These are phyloP conservation scores for Acanthacorydalis orientalis DNA, from an alignment of 2,888 invertebrate genomes.

Conservation along the genomic window DNA sequence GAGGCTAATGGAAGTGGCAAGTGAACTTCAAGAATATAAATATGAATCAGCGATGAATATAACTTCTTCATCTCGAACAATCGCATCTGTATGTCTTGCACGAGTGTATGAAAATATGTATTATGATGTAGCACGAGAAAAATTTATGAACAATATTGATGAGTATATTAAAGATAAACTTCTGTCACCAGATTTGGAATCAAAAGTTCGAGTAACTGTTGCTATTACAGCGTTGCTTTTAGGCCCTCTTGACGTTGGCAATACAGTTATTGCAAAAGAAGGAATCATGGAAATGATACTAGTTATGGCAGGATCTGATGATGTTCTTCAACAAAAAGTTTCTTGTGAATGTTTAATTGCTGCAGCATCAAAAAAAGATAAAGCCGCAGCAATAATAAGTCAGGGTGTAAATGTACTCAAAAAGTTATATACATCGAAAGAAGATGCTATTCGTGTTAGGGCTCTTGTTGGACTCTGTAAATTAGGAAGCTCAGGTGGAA, in stretches of 20 bases:
- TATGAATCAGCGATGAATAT: slow-evolving; percentile 85
- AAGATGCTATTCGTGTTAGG: slow-evolving; percentile 79
- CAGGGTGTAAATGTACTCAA: slow-evolving; percentile 91
- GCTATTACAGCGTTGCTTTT: slow-evolving; percentile 76
- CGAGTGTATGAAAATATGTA: slow-evolving; percentile 92
- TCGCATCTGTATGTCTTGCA: slow-evolving; percentile 80
- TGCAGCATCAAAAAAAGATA: slow-evolving; percentile 93
- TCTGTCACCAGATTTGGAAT: slow-evolving; percentile 71
- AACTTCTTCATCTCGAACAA: slow-evolving; percentile 73
- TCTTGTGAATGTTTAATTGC: slow-evolving; percentile 95
- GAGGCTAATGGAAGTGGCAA: slow-evolving; percentile 76
- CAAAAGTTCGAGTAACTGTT: slow-evolving; percentile 73
- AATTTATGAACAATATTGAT: slow-evolving; percentile 61
- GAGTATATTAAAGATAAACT: slow-evolving; percentile 76
- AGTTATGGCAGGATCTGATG: slow-evolving; percentile 91
- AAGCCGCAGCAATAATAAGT: slow-evolving; percentile 74
- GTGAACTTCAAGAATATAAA: slow-evolving; percentile 82
- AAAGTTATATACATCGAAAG: slow-evolving; percentile 72
- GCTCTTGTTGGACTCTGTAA: slow-evolving; percentile 91
- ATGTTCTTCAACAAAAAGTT: slow-evolving; percentile 75
- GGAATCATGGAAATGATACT: slow-evolving; percentile 93
- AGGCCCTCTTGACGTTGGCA: slow-evolving; percentile 89
- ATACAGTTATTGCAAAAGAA: slow-evolving; percentile 61
- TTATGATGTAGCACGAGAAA: slow-evolving; percentile 65
- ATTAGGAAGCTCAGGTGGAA: slow-evolving; percentile 85